These are phyloP conservation scores for Drosophila macrothrix DNA, from an alignment of 2,888 invertebrate species.

Conservation along the genomic window DNA sequence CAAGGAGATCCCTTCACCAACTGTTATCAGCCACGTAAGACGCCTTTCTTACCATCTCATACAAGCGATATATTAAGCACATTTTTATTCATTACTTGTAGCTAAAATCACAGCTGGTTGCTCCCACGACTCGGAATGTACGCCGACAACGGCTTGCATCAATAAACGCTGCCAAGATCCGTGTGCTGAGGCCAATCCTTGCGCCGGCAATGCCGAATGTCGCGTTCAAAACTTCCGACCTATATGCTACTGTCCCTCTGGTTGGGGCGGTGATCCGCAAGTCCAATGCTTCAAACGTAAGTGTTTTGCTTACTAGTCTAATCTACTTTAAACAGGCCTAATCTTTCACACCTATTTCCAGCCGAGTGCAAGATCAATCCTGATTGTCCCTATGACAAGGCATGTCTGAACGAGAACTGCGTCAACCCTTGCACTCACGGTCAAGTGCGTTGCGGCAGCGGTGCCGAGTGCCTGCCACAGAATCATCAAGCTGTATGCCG, in stretches of 20 bases:
- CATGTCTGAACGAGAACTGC: slow-evolving; percentile 92
- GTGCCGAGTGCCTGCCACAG: slow-evolving; percentile 90
- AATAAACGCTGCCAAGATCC: slow-evolving; percentile 92
- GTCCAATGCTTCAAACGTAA: slow-evolving; percentile 94
- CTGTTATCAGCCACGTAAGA: slow-evolving; percentile 86
- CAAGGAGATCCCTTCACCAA: slow-evolving; percentile 93
- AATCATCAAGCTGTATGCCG: slow-evolving; percentile 92
- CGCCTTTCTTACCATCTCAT: not conserved
- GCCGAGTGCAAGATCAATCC: slow-evolving; percentile 92
- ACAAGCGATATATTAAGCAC: not conserved
- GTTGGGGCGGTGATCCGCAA: slow-evolving; percentile 95
- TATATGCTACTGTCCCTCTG: slow-evolving; percentile 92
- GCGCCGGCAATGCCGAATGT: slow-evolving; percentile 93
- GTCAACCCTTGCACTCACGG: slow-evolving; percentile 91
- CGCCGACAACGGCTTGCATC: slow-evolving; percentile 91
- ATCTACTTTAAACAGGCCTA: not conserved
- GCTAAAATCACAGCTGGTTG: slow-evolving; percentile 88
- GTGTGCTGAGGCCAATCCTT: slow-evolving; percentile 91
- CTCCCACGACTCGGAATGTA: slow-evolving; percentile 90
- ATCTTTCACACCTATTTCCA: slow-evolving; percentile 72
- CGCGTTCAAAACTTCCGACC: slow-evolving; percentile 91
- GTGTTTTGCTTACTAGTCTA: slow-evolving; percentile 70
- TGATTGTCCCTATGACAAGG: slow-evolving; percentile 94
- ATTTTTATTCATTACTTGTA: slow-evolving; percentile 21
- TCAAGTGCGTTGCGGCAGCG: slow-evolving; percentile 90